Conservation (phyloP, 2,888 invertebrate species). For the Leptinotarsa peninsularis region DNA sequence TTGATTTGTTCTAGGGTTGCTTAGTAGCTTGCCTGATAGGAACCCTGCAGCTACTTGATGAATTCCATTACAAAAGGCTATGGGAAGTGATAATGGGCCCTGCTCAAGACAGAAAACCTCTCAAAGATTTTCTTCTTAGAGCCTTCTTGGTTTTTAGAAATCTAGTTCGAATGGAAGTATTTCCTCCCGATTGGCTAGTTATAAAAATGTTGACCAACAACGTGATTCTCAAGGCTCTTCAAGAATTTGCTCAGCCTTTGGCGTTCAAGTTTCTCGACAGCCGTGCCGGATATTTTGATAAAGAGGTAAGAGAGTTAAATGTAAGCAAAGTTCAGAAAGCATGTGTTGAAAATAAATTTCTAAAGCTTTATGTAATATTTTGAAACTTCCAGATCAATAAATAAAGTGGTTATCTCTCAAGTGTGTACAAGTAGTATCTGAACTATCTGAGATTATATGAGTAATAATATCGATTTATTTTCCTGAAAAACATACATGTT, state of each 20-base stretch:
- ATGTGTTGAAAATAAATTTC: too few species aligned
- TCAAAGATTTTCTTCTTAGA: slow-evolving; percentile 87
- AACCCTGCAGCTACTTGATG: slow-evolving; percentile 86
- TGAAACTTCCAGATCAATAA: too few species aligned
- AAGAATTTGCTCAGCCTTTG: slow-evolving; percentile 89
- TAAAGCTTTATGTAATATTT: too few species aligned
- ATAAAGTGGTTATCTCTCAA: too few species aligned
- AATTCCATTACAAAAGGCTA: slow-evolving; percentile 86
- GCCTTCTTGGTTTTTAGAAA: slow-evolving; percentile 85
- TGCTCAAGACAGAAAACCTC: slow-evolving; percentile 78
- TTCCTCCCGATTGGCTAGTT: slow-evolving; percentile 91
- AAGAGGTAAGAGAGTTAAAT: slow-evolving; percentile 69
- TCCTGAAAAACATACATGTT: too few species aligned
- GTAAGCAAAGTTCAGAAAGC: too few species aligned
- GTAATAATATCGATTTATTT: too few species aligned
- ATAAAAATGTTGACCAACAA: slow-evolving; percentile 90
- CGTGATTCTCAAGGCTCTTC: slow-evolving; percentile 84
- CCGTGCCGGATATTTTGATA: slow-evolving; percentile 79
- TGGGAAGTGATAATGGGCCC: slow-evolving; percentile 84
- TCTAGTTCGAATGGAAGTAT: slow-evolving; percentile 83
- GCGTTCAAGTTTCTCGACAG: slow-evolving; percentile 84
- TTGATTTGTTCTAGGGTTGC: slow-evolving; percentile 73
- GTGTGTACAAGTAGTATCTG: too few species aligned
- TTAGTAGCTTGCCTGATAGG: slow-evolving; percentile 90
- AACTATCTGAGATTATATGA: too few species aligned